A percentile compares a stretch with the other conserved stretches of the same genome.
Conservation (phyloP, 2,888 invertebrate genomes). For the Epirrhoe alternata region DNA sequence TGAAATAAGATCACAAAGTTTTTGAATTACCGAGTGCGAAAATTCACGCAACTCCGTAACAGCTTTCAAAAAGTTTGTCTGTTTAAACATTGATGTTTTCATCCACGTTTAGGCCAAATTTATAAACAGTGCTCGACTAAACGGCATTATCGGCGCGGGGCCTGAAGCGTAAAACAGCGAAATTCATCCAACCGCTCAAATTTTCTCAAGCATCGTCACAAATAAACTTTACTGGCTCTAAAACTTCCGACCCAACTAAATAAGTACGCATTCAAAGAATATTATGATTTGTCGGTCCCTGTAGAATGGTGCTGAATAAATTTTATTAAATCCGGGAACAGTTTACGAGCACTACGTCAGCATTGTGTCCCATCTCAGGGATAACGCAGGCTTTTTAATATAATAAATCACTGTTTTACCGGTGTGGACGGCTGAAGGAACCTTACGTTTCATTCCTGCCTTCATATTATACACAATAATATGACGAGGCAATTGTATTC, state of each 20-base stretch:
- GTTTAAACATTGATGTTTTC: conserved; percentile 19
- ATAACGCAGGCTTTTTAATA: conserved; percentile 70
- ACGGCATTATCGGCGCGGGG: conserved; percentile 39
- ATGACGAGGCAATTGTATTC: conserved; percentile 25
- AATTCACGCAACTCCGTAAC: conserved; percentile 1
- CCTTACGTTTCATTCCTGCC: conserved; percentile 40
- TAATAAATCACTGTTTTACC: conserved; percentile 69
- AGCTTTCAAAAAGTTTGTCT: conserved; percentile 7
- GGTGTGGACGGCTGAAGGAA: conserved; percentile 46
- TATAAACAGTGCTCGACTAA: conserved; percentile 33
- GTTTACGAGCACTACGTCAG: conserved; percentile 79
- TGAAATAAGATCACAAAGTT: not conserved
- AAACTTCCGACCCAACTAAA: conserved; percentile 78
- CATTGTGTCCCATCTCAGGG: conserved; percentile 61
- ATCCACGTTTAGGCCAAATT: conserved; percentile 23
- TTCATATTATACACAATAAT: conserved; percentile 39
- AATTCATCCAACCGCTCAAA: conserved; percentile 51
- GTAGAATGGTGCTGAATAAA: conserved; percentile 78
- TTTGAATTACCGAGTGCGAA: not conserved
- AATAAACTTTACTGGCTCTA: conserved; percentile 79
- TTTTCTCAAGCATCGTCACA: conserved; percentile 61
- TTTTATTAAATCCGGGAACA: conserved; percentile 81
- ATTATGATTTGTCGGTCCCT: conserved; percentile 82
- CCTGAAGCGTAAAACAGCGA: conserved; percentile 43
- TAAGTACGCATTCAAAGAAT: conserved; percentile 78